These are phyloP conservation scores for Littorina saxatilis DNA, from an alignment of 1,140 invertebrate species.

Conservation along the genomic window DNA sequence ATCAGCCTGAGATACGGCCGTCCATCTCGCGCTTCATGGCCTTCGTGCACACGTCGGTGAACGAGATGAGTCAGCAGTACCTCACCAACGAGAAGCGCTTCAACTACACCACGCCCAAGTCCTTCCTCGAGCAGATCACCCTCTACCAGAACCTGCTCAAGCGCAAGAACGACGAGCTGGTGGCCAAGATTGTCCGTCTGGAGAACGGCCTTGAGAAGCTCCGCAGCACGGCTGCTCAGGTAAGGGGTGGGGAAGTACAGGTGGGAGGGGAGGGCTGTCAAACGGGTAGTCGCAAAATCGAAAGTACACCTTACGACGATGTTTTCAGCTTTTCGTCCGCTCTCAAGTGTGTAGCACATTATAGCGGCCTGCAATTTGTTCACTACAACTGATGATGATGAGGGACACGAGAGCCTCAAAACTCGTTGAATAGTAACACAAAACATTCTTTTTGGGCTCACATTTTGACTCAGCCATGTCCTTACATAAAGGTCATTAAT, in stretches of 20 bases:
- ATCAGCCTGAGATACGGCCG: slow-evolving; percentile 65
- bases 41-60: slow-evolving; percentile 94
- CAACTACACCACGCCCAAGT: slow-evolving; percentile 98
- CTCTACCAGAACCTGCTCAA: slow-evolving; percentile 91
- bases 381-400: not conserved
- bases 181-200: slow-evolving; percentile 88
- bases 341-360: not conserved
- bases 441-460: too few species aligned
- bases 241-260: slow-evolving; percentile 70
- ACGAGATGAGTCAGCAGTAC: slow-evolving; percentile 90
- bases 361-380: not conserved
- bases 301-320: too few species aligned
- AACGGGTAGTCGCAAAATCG: too few species aligned
- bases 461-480: too few species aligned
- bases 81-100: slow-evolving; percentile 92
- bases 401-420: too few species aligned
- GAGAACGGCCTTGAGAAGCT: slow-evolving; percentile 96
- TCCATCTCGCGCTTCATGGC: slow-evolving; percentile 93
- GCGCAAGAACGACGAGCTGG: slow-evolving; percentile 88
- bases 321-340: too few species aligned
- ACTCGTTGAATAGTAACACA: too few species aligned
- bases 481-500: too few species aligned
- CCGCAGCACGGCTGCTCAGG: slow-evolving; percentile 86
- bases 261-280: too few species aligned
- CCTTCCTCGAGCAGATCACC: slow-evolving; percentile 96